Evolutionary conservation across 2,888 invertebrate genomes (phyloP), one percentile per base, ranked within the genome.

Genomic region (Erannis defoliaria): DNA sequence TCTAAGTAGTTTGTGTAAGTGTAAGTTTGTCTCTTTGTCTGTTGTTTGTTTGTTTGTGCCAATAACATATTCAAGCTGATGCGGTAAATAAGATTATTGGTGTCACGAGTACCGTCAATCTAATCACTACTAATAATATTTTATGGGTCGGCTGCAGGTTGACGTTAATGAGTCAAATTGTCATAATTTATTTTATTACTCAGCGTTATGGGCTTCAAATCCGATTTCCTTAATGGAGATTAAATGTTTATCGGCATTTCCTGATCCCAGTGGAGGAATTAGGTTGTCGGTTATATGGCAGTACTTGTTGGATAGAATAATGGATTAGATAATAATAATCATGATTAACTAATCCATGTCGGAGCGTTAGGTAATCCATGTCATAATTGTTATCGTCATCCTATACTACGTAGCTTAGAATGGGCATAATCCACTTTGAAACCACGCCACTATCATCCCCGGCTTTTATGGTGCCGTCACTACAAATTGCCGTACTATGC

Each of bases 211-310:
- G 77, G 71, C 72, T 68, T 75, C 76, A 72, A 76, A 78, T 75
- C 76, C 76, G 74, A 80, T 80, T 80, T 73, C 74, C 75, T 74
- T 85, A 84, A 85, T 84, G 77, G 80, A 82, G 79, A 82, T 85
- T 80, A 85, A 84, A 78, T 81, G 78, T 78, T 80, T 83, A 82
- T 82, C 80, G 81, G 78, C 77, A 75, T 81, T 81, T 76, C 72
- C 75, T 76, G 40, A 42, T 70, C 71, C 67, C 62, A 54, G 51
- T 23, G 21, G 59, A 48, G 38, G 37, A 58, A 57, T 64, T 55
- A 46, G 51, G 42, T 49, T 51, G 14, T 16, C 31, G n/a, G 31
- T n/a, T 46, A 49, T 40, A 43, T 23, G 60, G 55, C 38, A 63
- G 53, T 61, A 43, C 54, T 64, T 59, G 54, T 38, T 49, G 59